Base-by-base conservation (phyloP, 2,113 vertebrate genomes). In the Globicephala melas region DNA sequence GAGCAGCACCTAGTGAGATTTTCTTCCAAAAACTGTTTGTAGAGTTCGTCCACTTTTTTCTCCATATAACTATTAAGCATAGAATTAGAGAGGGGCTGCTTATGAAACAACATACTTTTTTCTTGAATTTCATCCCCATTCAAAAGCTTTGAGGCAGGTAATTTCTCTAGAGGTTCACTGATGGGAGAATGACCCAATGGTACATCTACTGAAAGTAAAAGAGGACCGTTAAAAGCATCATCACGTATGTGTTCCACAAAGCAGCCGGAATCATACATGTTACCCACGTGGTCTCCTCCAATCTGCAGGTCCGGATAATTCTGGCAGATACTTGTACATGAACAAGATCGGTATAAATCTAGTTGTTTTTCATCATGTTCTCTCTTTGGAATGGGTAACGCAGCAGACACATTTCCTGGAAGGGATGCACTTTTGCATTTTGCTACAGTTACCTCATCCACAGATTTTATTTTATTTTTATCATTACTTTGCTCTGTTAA, bases 21-120 rank as follows among this genome's bases (percentile, higher is more conserved):
- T 88, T 99, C 99, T 55, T 99, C 99, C 96, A 99, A 98, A 95
- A 99, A 98, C 93, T 99, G 98, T 89, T 99, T 99, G 80, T 99
- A 99, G n/a, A 99, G 98, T 98, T 99, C 99, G 15, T 98, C 98
- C 67, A 99, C 98, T 96, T 99, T 99, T 44, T 98, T 98, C 70
- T 99, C 99, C 98, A 99, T 98, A 67, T 99, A 99, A 17, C 98
- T 99, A 55, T 99, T 99, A 95, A 99, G 98, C 50, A 98, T 7
- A 0, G 99, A 99, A 98, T 99, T 99, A 18, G 99, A 99, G 71
- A 99, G 98, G 1, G 99, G 99, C 97, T 99, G 99, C 74, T 99
- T 92, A 6, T 97, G 97, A 76, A 98, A 83, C 36, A 96, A 3
- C 8, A 98, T 98, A 44, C 99, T 99, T 97, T 87, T 98, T 81